These are phyloP conservation scores for Belonocnema kinseyi DNA, from an alignment of 1,140 invertebrate species.

Conservation along the genomic window DNA sequence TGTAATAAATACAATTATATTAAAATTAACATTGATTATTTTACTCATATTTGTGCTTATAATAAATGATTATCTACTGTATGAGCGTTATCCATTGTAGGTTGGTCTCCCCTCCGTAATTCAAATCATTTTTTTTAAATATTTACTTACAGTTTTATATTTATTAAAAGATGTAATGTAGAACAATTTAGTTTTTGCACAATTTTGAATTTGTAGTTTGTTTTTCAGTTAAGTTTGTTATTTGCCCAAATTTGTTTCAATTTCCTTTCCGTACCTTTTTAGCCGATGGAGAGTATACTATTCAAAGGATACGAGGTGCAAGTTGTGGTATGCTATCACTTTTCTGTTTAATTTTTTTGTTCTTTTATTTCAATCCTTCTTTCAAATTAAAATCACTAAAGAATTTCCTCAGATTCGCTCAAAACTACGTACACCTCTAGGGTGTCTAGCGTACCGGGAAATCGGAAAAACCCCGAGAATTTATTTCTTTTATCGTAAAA, in stretches of 20 bases:
- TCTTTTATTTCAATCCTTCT: background rate
- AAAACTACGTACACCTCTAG: too few species aligned
- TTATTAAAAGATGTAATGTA: background rate
- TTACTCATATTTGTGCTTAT: too few species aligned
- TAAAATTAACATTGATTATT: too few species aligned
- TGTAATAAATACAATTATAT: too few species aligned
- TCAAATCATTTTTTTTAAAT: background rate
- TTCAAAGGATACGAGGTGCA: slow-evolving; percentile 52
- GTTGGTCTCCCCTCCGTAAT: too few species aligned
- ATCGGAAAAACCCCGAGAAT: too few species aligned
- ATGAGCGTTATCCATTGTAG: too few species aligned
- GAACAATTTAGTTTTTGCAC: too few species aligned
- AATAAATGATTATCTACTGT: too few species aligned
- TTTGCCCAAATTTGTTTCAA: slow-evolving; percentile 23
- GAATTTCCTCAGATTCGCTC: too few species aligned
- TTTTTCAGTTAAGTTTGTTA: slow-evolving; percentile 25
- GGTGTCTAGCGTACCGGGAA: too few species aligned
- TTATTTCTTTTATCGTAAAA: too few species aligned
- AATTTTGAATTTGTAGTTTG: background rate
- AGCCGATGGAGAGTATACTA: slow-evolving; percentile 51
- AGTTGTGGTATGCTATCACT: slow-evolving; percentile 47
- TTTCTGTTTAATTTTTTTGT: slow-evolving; percentile 40
- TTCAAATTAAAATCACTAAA: background rate
- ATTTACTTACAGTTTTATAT: background rate
- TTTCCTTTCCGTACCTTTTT: slow-evolving; percentile 40